phyloP scores from a whole-genome alignment of 2,797 vertebrate species.

The Scyliorhinus canicula region DNA sequence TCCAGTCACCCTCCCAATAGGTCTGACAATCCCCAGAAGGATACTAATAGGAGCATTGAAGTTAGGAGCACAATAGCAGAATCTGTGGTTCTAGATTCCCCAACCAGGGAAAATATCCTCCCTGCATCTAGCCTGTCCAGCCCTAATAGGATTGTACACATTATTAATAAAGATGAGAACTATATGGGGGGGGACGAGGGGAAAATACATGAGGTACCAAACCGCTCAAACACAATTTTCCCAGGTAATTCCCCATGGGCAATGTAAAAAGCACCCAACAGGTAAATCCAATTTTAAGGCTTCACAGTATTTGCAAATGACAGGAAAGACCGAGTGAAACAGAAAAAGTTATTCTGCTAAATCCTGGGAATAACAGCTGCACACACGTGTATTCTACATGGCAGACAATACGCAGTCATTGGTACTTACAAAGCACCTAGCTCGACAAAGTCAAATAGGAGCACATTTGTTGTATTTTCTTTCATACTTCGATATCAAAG shows the following conservation, averaged over 20 bases:
- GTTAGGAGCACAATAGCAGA: too few species aligned
- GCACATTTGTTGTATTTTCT: background rate
- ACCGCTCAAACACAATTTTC: background rate
- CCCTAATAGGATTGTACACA: too few species aligned
- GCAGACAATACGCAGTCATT: background rate
- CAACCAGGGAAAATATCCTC: too few species aligned
- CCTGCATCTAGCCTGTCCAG: too few species aligned
- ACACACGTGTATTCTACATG: background rate
- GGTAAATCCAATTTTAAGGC: background rate
- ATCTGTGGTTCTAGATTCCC: too few species aligned
- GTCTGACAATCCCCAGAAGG: background rate
- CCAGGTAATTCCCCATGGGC: background rate
- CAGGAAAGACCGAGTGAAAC: too few species aligned
- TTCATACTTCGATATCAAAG: background rate
- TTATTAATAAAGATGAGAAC: background rate
- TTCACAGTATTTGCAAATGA: background rate
- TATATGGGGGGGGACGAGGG: background rate
- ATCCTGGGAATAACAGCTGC: background rate
- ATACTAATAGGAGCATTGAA: background rate
- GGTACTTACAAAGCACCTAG: background rate
- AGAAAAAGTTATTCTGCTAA: background rate
- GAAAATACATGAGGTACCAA: background rate
- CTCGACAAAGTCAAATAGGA: background rate
- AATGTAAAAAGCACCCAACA: background rate
- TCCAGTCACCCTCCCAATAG: background rate